A percentile compares a stretch with the other conserved stretches of the same genome.
phyloP scores from a whole-genome alignment of 2,113 vertebrate genomes.

The Micromys minutus region DNA sequence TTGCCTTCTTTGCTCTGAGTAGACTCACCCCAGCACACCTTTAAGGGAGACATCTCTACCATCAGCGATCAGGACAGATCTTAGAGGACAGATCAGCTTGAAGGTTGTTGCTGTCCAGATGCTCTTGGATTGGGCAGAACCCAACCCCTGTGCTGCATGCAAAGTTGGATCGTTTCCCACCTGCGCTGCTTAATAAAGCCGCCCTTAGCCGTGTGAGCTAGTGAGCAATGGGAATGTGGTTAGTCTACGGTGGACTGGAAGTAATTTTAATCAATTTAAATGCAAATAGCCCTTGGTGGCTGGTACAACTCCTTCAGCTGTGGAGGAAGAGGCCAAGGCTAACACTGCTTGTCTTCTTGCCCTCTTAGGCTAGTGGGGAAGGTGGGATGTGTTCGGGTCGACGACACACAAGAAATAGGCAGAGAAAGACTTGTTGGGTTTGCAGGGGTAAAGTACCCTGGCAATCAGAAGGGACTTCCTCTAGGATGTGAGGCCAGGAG shows the following conservation, averaged over 20 bases:
- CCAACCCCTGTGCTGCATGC: too few species aligned
- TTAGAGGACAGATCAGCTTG: neutral
- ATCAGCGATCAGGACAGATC: neutral
- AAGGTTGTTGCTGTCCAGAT: neutral
- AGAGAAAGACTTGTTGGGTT: neutral
- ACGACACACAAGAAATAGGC: neutral
- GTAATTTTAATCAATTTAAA: neutral
- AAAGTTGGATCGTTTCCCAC: neutral
- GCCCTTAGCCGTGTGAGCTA: neutral
- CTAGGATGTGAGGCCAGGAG: neutral
- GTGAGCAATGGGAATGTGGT: neutral
- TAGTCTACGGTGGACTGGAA: neutral
- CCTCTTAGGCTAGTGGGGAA: neutral
- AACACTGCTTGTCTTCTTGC: neutral
- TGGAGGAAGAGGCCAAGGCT: neutral
- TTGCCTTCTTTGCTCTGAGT: neutral
- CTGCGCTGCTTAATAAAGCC: fast-evolving
- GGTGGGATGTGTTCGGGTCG: neutral
- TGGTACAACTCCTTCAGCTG: neutral
- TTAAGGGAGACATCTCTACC: neutral
- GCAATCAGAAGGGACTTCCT: neutral
- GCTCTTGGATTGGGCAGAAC: neutral
- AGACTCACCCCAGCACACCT: neutral
- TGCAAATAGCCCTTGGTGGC: neutral
- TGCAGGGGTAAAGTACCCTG: neutral